Evolutionary conservation across 23 tunicate genomes (phyloP).

Genomic region (Styela clava): DNA sequence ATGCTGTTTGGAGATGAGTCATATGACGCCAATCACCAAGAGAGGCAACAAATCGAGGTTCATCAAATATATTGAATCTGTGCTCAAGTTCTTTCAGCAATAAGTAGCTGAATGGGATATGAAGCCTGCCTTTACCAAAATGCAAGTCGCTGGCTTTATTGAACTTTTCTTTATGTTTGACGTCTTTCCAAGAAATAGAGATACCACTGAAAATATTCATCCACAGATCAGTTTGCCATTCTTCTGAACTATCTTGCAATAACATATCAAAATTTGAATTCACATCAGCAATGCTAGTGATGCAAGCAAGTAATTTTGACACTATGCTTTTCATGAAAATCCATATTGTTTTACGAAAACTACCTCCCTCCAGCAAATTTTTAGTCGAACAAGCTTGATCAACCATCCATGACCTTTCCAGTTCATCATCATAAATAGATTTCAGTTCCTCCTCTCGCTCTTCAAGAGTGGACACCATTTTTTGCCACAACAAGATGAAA

Average conservation of each 20-base stretch:
- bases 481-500: background rate
- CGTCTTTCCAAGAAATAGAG: background rate
- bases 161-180: conserved; percentile 20
- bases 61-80: too few relatives aligned
- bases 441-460: conserved; percentile 6
- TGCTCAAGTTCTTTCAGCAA: background rate
- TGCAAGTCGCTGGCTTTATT: background rate
- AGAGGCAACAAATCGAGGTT: too few relatives aligned
- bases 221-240: background rate
- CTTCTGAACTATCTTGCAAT: background rate
- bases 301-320: conserved; percentile 29
- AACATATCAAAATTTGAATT: conserved; percentile 42
- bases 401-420: conserved; percentile 46
- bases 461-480: background rate
- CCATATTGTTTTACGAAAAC: conserved; percentile 48
- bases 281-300: conserved; percentile 32
- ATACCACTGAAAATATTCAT: background rate
- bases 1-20: background rate
- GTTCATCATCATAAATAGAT: conserved; percentile 26
- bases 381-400: conserved; percentile 46
- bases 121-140: background rate
- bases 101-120: background rate
- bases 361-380: conserved; percentile 52
- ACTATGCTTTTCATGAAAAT: conserved; percentile 13
- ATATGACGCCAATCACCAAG: background rate